These are phyloP conservation scores for Daphoenositta chrysoptera DNA, from an alignment of 2,113 vertebrate species.

Conservation along the genomic window DNA sequence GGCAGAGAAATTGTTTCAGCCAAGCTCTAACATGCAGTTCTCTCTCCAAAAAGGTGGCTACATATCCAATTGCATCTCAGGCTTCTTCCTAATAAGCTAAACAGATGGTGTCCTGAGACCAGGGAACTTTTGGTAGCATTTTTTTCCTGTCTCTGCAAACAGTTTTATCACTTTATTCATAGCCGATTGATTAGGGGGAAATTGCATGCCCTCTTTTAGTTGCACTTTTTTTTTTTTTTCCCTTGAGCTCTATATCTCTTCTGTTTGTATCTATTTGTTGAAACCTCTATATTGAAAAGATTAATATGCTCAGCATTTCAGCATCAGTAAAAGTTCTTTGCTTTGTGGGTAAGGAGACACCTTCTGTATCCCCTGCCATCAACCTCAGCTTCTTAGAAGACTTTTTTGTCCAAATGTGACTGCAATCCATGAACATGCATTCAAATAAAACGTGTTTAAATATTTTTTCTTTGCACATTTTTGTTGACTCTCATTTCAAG, in stretches of 20 bases:
- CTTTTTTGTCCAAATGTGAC: slow-evolving; percentile 16
- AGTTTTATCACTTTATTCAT: neutral
- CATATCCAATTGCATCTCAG: neutral
- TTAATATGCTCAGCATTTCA: slow-evolving; percentile 44
- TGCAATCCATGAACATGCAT: neutral
- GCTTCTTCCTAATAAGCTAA: neutral
- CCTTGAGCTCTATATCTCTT: neutral
- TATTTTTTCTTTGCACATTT: neutral
- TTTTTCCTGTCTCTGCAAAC: neutral
- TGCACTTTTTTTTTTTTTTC: neutral
- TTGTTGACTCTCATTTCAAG: neutral
- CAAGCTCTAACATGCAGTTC: neutral
- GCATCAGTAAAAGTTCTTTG: slow-evolving; percentile 50
- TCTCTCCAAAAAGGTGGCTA: neutral
- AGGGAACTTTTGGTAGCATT: neutral
- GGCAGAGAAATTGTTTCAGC: neutral
- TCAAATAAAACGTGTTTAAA: neutral
- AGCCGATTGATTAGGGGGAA: neutral
- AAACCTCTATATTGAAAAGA: slow-evolving; percentile 69
- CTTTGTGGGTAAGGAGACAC: slow-evolving; percentile 9
- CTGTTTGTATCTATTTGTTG: slow-evolving; percentile 45
- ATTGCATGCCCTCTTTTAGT: neutral
- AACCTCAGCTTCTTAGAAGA: neutral
- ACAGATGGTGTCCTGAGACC: neutral
- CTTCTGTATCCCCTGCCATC: neutral